Percentiles rank a stretch among this genome's conserved stretches.
Evolutionary conservation across 2,113 vertebrate genomes (phyloP).

Genomic region (Chaetodon trifascialis): DNA sequence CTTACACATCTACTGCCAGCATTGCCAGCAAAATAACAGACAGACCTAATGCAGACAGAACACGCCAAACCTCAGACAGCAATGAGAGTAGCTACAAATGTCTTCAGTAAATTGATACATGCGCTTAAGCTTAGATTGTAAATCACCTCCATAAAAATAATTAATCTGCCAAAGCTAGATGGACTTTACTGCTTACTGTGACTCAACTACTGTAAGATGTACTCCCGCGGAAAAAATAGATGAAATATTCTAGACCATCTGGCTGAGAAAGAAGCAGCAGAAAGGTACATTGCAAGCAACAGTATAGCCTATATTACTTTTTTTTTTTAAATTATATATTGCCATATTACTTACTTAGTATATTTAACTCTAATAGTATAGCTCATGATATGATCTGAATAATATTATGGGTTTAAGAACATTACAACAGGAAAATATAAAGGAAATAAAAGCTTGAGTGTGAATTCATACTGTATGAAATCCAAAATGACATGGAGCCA

Average conservation of each 20-base stretch:
- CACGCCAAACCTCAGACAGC: background rate
- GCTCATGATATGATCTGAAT: background rate
- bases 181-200: background rate
- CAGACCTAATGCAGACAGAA: background rate
- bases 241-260: background rate
- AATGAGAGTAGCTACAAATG: background rate
- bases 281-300: background rate
- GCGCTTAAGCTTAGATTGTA: background rate
- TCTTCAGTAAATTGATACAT: background rate
- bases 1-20: background rate
- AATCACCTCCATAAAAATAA: slow-evolving; percentile 7
- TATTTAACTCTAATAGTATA: too few species aligned
- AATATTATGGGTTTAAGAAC: background rate
- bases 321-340: background rate
- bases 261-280: background rate
- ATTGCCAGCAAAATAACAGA: background rate
- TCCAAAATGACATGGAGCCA: background rate
- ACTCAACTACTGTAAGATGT: background rate
- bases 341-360: too few species aligned
- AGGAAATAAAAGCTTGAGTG: background rate
- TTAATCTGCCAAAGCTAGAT: slow-evolving; percentile 1
- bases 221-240: background rate
- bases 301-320: background rate
- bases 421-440: background rate
- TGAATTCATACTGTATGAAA: slow-evolving; percentile 1